phyloP scores from a whole-genome alignment of 2,113 vertebrate species.

The Benitochromis conjunctus region DNA sequence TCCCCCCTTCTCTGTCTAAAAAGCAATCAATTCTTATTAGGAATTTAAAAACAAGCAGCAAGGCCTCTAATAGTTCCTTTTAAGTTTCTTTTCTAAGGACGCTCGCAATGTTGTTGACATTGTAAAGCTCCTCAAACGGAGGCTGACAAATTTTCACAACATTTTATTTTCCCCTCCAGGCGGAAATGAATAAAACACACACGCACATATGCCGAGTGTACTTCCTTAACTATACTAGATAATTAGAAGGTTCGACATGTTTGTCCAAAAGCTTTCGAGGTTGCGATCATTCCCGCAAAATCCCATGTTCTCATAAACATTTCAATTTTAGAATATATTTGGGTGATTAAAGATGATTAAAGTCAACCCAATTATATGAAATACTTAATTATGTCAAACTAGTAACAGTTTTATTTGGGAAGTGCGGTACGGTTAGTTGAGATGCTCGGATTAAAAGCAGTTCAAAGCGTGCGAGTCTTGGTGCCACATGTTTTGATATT shows the following conservation, averaged over 20 bases:
- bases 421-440: constrained; percentile 58
- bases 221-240: constrained; percentile 60
- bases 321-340: constrained; percentile 77
- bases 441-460: constrained; percentile 49
- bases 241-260: constrained; percentile 74
- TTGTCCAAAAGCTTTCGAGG: constrained; percentile 63
- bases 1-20: not conserved
- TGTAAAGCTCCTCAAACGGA: constrained; percentile 25
- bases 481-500: constrained; percentile 69
- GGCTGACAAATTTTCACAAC: constrained; percentile 43
- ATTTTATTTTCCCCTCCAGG: constrained; percentile 28
- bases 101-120: constrained; percentile 31
- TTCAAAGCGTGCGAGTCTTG: constrained; percentile 50
- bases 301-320: constrained; percentile 69
- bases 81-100: constrained; percentile 5
- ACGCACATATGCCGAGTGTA: constrained; percentile 45
- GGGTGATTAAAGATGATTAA: constrained; percentile 76
- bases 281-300: constrained; percentile 72
- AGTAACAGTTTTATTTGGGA: constrained; percentile 72
- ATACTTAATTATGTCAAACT: constrained; percentile 74
- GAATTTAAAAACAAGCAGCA: constrained; percentile 11
- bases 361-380: constrained; percentile 69
- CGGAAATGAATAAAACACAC: constrained; percentile 41
- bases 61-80: constrained; percentile 12
- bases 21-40: constrained; percentile 12